phyloP scores from a whole-genome alignment of 2,888 invertebrate genomes.

The Drosophila mayaguana region DNA sequence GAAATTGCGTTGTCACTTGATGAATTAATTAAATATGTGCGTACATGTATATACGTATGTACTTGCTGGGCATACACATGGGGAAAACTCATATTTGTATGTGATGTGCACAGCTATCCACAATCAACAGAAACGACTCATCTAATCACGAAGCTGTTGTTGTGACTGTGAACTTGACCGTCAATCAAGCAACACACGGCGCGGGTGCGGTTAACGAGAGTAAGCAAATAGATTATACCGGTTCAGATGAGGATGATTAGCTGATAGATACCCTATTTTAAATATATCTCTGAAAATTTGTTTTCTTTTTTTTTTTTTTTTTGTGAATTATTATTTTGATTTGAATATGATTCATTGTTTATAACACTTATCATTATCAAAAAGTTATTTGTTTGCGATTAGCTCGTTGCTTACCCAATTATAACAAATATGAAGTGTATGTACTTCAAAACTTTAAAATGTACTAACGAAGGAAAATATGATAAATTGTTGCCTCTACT shows the following conservation, averaged over 20 bases:
- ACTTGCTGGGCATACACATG: background rate
- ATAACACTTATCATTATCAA: background rate
- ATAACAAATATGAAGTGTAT: background rate
- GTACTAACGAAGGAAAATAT: background rate
- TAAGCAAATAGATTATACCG: background rate
- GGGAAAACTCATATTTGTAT: background rate
- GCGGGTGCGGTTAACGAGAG: slow-evolving; percentile 1
- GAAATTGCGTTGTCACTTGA: slow-evolving; percentile 10
- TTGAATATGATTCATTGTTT: background rate
- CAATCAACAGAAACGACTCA: slow-evolving; percentile 1
- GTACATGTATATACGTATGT: background rate
- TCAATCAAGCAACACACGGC: background rate
- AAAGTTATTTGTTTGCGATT: background rate
- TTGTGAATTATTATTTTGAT: background rate
- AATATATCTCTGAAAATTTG: background rate
- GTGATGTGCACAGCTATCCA: background rate
- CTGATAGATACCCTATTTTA: background rate
- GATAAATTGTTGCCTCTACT: too few species aligned
- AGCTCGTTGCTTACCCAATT: background rate
- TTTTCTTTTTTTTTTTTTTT: background rate
- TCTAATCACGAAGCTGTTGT: background rate
- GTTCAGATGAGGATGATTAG: background rate
- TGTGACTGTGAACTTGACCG: slow-evolving; percentile 23
- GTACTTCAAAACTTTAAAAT: background rate
- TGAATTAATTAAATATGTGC: slow-evolving; percentile 3